phyloP scores from a whole-genome alignment of 2,888 invertebrate species.

The Acanthopleura granulata region DNA sequence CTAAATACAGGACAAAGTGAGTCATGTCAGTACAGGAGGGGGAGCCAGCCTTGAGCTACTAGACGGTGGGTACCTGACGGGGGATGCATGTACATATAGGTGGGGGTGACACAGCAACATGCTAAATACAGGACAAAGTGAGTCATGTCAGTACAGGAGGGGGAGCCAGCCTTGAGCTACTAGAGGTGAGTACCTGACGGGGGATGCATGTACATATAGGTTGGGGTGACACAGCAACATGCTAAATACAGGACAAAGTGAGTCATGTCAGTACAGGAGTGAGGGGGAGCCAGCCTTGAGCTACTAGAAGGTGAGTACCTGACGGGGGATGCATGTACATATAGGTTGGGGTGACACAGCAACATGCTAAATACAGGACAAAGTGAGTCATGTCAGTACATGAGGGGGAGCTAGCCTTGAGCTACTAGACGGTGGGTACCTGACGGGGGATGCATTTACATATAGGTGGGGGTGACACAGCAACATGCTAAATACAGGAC shows the following conservation, averaged over 20 bases:
- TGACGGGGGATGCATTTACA: too few relatives aligned
- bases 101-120: constrained; percentile 3
- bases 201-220: too few relatives aligned
- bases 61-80: constrained; percentile 61
- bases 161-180: constrained; percentile 68
- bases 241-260: constrained; percentile 95
- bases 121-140: constrained; percentile 94
- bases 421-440: constrained; percentile 67
- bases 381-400: constrained; percentile 77
- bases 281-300: constrained; percentile 70
- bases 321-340: too few relatives aligned
- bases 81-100: neutral
- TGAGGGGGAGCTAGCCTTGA: constrained; percentile 70
- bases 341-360: constrained; percentile 92
- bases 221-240: constrained; percentile 97
- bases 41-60: constrained; percentile 69
- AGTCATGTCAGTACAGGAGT: constrained; percentile 70
- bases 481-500: constrained; percentile 95
- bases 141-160: constrained; percentile 71
- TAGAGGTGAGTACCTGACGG: constrained; percentile 68
- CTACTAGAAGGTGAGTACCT: constrained; percentile 68
- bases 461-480: constrained; percentile 94
- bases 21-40: constrained; percentile 70
- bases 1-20: constrained; percentile 93
- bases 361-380: constrained; percentile 94